These are phyloP conservation scores for Botia kubotai DNA, from an alignment of 2,797 vertebrate genomes.

Conservation along the genomic window DNA sequence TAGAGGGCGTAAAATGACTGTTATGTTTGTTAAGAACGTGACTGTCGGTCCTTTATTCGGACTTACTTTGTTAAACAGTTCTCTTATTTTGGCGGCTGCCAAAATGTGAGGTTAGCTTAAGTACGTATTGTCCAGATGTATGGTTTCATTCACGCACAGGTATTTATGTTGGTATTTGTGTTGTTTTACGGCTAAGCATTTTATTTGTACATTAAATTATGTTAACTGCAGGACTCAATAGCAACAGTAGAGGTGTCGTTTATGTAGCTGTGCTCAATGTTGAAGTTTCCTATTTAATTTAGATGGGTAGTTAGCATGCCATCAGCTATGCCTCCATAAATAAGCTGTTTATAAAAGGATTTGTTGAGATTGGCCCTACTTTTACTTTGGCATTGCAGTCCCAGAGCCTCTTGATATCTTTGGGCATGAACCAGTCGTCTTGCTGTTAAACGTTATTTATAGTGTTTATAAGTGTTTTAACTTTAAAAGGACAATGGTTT, in stretches of 20 bases:
- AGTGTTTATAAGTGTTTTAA: conserved; percentile 2
- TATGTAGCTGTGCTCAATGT: not conserved
- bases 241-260: not conserved
- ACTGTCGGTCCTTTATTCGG: too few relatives aligned
- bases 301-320: not conserved
- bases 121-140: not conserved
- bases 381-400: conserved; percentile 5
- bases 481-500: conserved; percentile 28
- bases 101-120: not conserved
- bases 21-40: too few relatives aligned
- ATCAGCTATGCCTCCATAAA: not conserved
- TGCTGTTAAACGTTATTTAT: conserved; percentile 7
- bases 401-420: not conserved
- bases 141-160: not conserved
- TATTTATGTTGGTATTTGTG: too few relatives aligned
- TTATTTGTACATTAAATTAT: not conserved
- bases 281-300: not conserved
- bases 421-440: not conserved
- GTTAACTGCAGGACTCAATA: not conserved
- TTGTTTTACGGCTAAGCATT: not conserved
- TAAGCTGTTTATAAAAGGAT: not conserved
- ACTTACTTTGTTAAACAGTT: not conserved
- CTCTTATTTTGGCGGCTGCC: not conserved
- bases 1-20: not conserved
- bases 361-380: conserved; percentile 9